These are phyloP conservation scores for Lithophane ornitopus DNA, from an alignment of 2,888 invertebrate genomes.

Conservation along the genomic window DNA sequence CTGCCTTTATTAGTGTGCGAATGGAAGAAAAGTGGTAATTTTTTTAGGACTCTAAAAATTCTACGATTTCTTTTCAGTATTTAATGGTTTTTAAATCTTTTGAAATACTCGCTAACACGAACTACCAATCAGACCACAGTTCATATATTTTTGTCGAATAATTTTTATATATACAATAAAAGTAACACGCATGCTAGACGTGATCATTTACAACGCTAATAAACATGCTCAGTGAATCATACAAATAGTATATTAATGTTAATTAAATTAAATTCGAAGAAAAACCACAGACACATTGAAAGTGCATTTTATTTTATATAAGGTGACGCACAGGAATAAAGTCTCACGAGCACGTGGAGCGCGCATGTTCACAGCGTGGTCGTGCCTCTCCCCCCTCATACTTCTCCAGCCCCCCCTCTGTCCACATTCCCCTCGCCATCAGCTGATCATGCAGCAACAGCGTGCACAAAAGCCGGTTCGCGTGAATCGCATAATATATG, in stretches of 20 bases:
- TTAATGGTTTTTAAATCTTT: background rate
- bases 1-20: constrained; percentile 77
- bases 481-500: constrained; percentile 53
- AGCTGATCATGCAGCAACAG: constrained; percentile 80
- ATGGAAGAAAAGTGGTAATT: background rate
- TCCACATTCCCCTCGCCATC: constrained; percentile 62
- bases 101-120: background rate
- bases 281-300: constrained; percentile 21
- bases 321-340: constrained; percentile 76
- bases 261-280: background rate
- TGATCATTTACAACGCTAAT: constrained; percentile 23
- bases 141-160: background rate
- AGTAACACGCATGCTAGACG: background rate
- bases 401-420: constrained; percentile 58
- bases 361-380: constrained; percentile 85
- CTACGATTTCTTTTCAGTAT: background rate
- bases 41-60: background rate
- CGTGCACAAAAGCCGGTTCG: constrained; percentile 81
- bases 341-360: constrained; percentile 81
- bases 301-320: background rate
- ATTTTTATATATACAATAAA: background rate
- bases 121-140: background rate
- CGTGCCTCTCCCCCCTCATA: constrained; percentile 59
- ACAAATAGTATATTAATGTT: background rate
- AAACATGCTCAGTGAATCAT: constrained; percentile 17